Percentiles rank a stretch among this genome's conserved stretches.
Conservation (phyloP, 2,113 vertebrate genomes). For the Noturus placidus region DNA sequence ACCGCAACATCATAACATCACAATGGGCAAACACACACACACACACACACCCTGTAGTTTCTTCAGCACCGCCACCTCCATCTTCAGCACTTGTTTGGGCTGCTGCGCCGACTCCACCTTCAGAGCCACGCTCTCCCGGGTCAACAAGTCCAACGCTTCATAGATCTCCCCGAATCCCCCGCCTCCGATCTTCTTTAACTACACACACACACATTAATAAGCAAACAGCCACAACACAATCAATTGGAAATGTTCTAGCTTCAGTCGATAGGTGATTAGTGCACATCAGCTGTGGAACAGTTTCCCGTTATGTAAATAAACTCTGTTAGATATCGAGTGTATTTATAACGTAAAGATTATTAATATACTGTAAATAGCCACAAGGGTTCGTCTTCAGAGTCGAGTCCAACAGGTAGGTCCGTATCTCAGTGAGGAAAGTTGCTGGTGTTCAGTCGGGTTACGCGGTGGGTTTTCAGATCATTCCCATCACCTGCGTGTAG, state of each 20-base stretch:
- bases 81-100: conserved; percentile 98
- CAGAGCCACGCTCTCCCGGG: conserved; percentile 93
- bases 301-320: background rate
- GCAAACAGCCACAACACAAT: background rate
- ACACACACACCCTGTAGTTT: conserved; percentile 87
- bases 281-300: background rate
- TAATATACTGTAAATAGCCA: background rate
- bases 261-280: background rate
- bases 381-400: background rate
- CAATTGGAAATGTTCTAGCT: background rate
- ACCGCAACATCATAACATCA: background rate
- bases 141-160: conserved; percentile 92
- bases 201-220: conserved; percentile 23
- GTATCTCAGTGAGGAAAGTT: background rate
- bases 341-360: too few species aligned
- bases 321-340: background rate
- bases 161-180: conserved; percentile 99
- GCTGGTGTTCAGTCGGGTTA: background rate
- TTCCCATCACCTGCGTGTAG: background rate
- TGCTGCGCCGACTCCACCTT: conserved; percentile 98
- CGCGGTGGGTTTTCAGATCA: background rate
- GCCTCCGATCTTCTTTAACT: conserved; percentile 97
- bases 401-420: background rate
- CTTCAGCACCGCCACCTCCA: conserved; percentile 98
- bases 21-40: too few species aligned